Conservation (phyloP, 2,113 vertebrate species). For the Abramis brama region DNA sequence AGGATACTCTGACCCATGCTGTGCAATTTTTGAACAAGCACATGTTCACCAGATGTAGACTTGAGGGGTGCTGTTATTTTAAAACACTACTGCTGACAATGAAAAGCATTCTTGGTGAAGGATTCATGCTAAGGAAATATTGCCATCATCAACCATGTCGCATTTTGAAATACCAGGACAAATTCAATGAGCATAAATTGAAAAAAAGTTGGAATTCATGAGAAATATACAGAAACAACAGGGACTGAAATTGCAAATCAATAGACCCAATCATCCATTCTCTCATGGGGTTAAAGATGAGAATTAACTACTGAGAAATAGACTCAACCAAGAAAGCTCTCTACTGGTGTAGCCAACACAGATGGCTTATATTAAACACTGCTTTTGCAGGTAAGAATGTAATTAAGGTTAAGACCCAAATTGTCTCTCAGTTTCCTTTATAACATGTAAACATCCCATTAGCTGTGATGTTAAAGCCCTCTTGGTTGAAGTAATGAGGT, state of each 20-base stretch:
- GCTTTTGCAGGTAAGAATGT: constrained; percentile 21
- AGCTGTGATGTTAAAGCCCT: constrained; percentile 24
- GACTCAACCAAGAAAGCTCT: background rate
- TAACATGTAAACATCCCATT: constrained; percentile 26
- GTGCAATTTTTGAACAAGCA: constrained; percentile 12
- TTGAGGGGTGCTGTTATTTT: constrained; percentile 1
- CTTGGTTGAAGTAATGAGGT: constrained; percentile 15
- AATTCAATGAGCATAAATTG: background rate
- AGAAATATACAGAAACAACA: constrained; percentile 23
- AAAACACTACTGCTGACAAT: background rate
- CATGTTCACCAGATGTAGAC: constrained; percentile 4
- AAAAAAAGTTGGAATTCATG: background rate
- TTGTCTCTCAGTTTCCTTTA: background rate
- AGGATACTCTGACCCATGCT: background rate
- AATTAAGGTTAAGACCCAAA: constrained; percentile 29
- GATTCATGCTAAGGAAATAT: background rate
- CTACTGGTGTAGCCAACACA: background rate
- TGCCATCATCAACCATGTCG: background rate
- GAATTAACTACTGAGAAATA: constrained; percentile 26
- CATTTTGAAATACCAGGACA: background rate
- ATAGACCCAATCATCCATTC: constrained; percentile 37
- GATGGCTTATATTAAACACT: background rate
- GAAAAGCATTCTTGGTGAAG: background rate
- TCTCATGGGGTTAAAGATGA: constrained; percentile 3
- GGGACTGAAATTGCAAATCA: constrained; percentile 50